phyloP scores from a whole-genome alignment of 2,113 vertebrate genomes.

The Eulemur rufifrons region DNA sequence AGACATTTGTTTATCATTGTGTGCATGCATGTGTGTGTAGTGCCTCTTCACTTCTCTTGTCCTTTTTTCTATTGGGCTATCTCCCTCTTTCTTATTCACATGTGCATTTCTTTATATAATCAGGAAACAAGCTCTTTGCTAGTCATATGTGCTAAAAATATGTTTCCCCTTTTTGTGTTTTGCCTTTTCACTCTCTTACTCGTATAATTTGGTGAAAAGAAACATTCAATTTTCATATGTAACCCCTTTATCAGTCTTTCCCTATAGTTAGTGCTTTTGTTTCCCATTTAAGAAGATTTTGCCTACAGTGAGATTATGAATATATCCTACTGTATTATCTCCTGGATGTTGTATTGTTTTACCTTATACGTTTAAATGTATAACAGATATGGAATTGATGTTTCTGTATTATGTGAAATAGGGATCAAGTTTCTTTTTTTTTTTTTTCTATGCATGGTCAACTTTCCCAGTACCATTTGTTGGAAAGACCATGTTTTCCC shows the following conservation, averaged over 20 bases:
- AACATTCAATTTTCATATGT: not conserved
- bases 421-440: not conserved
- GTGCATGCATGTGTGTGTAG: not conserved
- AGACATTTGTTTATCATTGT: not conserved
- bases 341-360: not conserved
- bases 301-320: not conserved
- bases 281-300: not conserved
- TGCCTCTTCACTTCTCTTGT: not conserved
- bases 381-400: not conserved
- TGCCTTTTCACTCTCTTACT: not conserved
- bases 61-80: not conserved
- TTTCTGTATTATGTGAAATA: not conserved
- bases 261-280: not conserved
- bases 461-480: not conserved
- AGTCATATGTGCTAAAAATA: not conserved
- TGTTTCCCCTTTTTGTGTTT: not conserved
- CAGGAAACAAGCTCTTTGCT: not conserved
- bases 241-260: not conserved
- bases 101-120: not conserved
- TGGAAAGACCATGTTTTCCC: not conserved
- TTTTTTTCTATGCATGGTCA: not conserved
- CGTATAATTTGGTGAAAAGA: not conserved
- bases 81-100: not conserved
- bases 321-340: not conserved
- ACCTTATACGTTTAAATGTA: not conserved